Conservation (phyloP, 1,140 invertebrate genomes). For the Oryctes rhinoceros region DNA sequence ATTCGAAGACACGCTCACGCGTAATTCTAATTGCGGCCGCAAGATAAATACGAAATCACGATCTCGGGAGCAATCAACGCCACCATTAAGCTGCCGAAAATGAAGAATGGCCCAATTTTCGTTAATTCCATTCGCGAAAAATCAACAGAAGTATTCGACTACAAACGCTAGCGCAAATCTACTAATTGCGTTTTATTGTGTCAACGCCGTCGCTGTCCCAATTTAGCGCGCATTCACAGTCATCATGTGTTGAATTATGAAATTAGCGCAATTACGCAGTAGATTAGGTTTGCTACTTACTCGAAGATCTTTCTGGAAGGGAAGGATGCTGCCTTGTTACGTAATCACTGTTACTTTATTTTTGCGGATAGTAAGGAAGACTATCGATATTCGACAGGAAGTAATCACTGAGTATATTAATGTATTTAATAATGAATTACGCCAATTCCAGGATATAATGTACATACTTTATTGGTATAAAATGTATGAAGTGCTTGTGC, state of each 20-base stretch:
- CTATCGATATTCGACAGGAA: not conserved
- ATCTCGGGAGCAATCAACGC: not conserved
- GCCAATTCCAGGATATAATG: not conserved
- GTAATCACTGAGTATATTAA: not conserved
- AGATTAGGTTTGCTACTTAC: not conserved
- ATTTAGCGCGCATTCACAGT: not conserved
- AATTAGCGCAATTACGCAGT: not conserved
- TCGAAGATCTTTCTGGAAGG: not conserved
- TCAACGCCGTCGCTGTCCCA: not conserved
- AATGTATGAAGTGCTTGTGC: not conserved
- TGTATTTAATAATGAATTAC: too few species aligned
- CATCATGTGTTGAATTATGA: not conserved
- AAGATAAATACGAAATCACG: not conserved
- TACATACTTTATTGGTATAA: not conserved
- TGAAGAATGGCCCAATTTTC: conserved; percentile 1
- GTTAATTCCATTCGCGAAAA: conserved; percentile 3
- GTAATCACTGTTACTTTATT: too few species aligned
- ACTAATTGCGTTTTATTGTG: conserved; percentile 2
- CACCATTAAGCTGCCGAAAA: not conserved
- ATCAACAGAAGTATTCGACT: not conserved
- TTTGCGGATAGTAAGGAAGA: too few species aligned
- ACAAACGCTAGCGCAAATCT: not conserved
- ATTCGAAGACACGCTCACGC: not conserved
- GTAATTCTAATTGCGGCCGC: not conserved
- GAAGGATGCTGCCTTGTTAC: not conserved